Evolutionary conservation across 2,888 invertebrate species (phyloP), one percentile per base, ranked within the genome.

Genomic region (Melipona bicolor): DNA sequence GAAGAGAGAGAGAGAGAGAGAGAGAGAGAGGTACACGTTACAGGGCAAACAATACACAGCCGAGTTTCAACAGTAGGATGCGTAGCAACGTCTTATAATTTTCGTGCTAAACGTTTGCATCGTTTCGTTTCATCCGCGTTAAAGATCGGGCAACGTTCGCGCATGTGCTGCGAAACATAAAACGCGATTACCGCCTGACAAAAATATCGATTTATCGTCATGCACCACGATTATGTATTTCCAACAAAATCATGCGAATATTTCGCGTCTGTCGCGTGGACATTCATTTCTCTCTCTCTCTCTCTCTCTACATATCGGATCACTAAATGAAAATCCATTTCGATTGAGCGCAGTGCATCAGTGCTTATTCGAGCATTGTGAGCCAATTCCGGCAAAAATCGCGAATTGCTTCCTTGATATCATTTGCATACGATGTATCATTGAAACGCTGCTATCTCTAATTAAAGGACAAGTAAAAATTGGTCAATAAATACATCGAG

Each of bases 261-360:
- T 67, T 67, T 69, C n/a, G 24, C 50, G 49, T 27, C 27, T 27
- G 27, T 81, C 67, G 21, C 50, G 15, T 4, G 21, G 4, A 17
- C 49, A 43, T 43, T 43, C 43, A 11, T 43, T 43, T 17, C n/a
- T 36, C 19, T 49, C 5, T 59, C 15, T 27, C 2, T 56, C n/a
- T n/a, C n/a, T 27, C 43, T 49, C 19, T 24, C 19, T 56, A 72
- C 52, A 62, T 24, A 27, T 52, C 27, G 5, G 19, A 56, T 67
- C 50, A n/a, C 19, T 56, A 67, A 71, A 65, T 77, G 79, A 65
- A 65, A 70, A 81, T 81, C 67, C 71, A 72, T 78, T 78, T 72
- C 43, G 59, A 67, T 64, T 36, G 59, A 17, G 61, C 21, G 17
- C 11, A 52, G 24, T 36, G 27, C 27, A 27, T 50, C 65, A 17